Base-by-base conservation (phyloP, 1,140 invertebrate species). In the Bombus waltoni region DNA sequence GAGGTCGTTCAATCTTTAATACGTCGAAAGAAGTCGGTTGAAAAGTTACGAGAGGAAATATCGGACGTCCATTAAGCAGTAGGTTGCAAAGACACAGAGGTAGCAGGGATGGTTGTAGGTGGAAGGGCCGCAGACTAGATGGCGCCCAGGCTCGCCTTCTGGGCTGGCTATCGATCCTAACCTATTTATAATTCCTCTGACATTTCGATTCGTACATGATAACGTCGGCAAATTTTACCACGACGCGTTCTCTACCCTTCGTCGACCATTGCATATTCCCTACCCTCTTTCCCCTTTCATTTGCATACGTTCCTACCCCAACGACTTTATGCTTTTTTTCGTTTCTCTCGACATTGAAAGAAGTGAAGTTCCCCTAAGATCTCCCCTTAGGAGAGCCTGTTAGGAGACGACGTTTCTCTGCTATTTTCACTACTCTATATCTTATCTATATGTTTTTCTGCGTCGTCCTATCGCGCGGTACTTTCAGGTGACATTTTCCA, bases 131-230 rank as follows among this genome's bases (percentile, higher is more conserved):
- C 88, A 91, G 88, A 93, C 91, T 92, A 95, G 94, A 93, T 94
- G 94, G 94, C 94, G 94, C 93, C 90, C 65, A 81, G 38, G 87
- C 59, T 83, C n/a, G 85, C 81, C 88, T 85, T 92, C 91, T 91
- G 80, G 90, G 90, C 66, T 91, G 91, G 85, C 92, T 94, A 94
- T 95, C 93, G 94, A 95, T 95, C 93, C 87, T 91, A 92, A 91
- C 92, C 91, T 94, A 93, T 94, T 94, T 93, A 93, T 94, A 93
- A 94, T 94, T 94, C 91, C 94, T 93, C 88, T 93, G 90, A 91
- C 90, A 91, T 94, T 95, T 94, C 91, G 91, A 94, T 93, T 94
- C 88, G 83, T 85, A 86, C 47, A 53, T 85, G 89, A 91, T 93
- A 93, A 92, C 87, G 91, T 87, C 81, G 66, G 77, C 70, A 78